phyloP scores from a whole-genome alignment of 2,888 invertebrate genomes.

The Trachelus stipa region DNA sequence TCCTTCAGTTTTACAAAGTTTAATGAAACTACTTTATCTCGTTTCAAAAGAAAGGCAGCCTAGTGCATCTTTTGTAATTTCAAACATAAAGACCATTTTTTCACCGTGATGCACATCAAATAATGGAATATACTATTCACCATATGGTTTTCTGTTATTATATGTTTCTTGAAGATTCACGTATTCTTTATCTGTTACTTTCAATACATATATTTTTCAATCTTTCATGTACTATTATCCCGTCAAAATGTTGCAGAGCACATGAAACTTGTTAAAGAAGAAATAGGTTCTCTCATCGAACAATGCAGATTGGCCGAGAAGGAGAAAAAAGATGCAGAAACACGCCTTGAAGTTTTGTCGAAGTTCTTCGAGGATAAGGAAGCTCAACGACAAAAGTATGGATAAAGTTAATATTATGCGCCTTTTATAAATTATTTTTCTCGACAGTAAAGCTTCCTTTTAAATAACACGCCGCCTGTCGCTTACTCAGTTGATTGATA shows the following conservation, averaged over 20 bases:
- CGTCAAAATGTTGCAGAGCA: constrained; percentile 49
- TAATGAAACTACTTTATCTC: background rate
- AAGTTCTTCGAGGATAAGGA: constrained; percentile 93
- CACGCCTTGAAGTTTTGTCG: constrained; percentile 85
- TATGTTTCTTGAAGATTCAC: background rate
- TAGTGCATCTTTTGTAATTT: background rate
- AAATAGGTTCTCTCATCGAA: constrained; percentile 70
- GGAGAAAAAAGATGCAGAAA: constrained; percentile 82
- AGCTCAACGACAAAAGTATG: constrained; percentile 86
- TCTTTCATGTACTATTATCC: background rate
- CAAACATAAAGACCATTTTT: background rate
- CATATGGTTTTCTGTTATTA: background rate
- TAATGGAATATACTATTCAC: background rate
- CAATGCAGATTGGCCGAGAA: constrained; percentile 76
- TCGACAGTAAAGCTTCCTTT: background rate
- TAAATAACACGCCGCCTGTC: background rate
- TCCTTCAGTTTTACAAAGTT: background rate
- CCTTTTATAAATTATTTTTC: constrained; percentile 6
- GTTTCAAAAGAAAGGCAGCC: background rate
- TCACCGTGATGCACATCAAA: background rate
- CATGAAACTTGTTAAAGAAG: constrained; percentile 67
- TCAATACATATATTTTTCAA: background rate
- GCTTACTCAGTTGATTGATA: background rate
- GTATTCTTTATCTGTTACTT: background rate
- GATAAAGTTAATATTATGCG: constrained; percentile 10